Conservation (phyloP, 2,888 invertebrate species). For the Heliconius ethilla region DNA sequence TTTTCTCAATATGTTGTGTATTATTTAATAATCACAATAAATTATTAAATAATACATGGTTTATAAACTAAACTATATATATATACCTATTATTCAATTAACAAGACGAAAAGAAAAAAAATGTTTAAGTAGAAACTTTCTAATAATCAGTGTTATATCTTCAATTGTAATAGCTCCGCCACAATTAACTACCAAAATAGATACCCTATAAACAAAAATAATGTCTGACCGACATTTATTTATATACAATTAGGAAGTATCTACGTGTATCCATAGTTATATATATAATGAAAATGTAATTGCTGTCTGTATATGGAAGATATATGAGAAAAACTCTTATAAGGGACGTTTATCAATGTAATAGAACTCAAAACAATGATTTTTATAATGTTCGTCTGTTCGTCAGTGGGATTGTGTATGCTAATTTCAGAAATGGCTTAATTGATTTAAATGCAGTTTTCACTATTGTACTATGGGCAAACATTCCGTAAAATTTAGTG, state of each 20-base stretch:
- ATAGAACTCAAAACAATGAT: neutral
- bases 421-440: neutral
- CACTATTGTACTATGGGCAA: neutral
- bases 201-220: conserved; percentile 65
- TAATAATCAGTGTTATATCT: neutral
- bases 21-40: no score
- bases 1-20: neutral
- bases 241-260: conserved; percentile 33
- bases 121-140: neutral
- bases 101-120: neutral
- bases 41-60: neutral
- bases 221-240: conserved; percentile 50
- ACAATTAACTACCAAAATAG: conserved; percentile 59
- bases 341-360: neutral
- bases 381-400: neutral
- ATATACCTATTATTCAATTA: neutral
- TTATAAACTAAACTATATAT: neutral
- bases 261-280: conserved; percentile 44
- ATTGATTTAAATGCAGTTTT: neutral
- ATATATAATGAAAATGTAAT: neutral
- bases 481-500: neutral
- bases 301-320: neutral
- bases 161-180: neutral
- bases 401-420: neutral
- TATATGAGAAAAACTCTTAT: neutral